phyloP scores from a whole-genome alignment of 2,113 vertebrate species.

The Anoura caudifer region DNA sequence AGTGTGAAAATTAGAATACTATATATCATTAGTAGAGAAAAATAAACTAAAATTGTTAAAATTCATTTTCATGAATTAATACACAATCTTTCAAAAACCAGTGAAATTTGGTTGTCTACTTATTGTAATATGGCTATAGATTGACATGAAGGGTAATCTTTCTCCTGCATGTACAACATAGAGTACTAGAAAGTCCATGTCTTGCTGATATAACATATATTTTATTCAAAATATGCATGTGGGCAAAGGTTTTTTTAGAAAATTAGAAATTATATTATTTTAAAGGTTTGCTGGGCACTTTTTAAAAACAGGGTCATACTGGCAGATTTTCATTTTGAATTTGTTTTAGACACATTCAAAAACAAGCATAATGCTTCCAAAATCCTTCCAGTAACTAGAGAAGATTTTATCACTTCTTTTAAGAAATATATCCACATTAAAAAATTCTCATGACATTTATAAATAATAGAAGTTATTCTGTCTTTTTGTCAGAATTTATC shows the following conservation, averaged over 20 bases:
- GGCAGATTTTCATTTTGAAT: background rate
- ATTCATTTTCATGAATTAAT: conserved; percentile 22
- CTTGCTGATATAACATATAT: background rate
- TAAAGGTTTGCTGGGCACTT: background rate
- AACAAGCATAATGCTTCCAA: background rate
- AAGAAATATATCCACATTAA: background rate
- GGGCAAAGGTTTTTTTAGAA: background rate
- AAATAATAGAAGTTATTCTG: background rate
- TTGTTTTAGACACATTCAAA: background rate
- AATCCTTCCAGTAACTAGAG: background rate
- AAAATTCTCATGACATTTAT: background rate
- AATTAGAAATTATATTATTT: background rate
- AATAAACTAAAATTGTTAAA: conserved; percentile 28
- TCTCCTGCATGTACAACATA: background rate
- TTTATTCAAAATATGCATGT: background rate
- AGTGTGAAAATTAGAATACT: conserved; percentile 32
- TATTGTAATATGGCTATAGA: background rate
- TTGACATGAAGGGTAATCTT: background rate
- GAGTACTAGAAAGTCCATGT: background rate
- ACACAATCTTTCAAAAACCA: background rate
- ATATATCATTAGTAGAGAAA: background rate
- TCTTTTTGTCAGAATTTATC: background rate
- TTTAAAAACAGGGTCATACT: background rate
- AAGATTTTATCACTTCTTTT: background rate
- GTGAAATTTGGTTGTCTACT: background rate